Evolutionary conservation across 2,797 vertebrate species (phyloP).

Genomic region (Tachyglossus aculeatus): DNA sequence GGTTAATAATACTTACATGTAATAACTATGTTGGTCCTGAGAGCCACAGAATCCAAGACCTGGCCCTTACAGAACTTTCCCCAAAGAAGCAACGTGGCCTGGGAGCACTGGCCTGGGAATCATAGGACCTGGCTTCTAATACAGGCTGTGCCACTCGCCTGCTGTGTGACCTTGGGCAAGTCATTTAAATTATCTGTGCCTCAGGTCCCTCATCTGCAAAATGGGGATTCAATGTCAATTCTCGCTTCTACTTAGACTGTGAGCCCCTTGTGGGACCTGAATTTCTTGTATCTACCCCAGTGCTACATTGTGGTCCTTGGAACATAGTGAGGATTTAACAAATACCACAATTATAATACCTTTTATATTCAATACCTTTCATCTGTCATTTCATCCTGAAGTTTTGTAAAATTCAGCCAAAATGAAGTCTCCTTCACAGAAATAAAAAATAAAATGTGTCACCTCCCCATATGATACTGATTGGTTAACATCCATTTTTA

Average conservation of each 20-base stretch:
- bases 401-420: no score
- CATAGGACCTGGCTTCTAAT: background rate
- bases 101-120: background rate
- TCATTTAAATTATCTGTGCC: background rate
- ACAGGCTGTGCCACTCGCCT: background rate
- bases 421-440: no score
- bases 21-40: no score
- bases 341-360: background rate
- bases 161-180: background rate
- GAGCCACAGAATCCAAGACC: background rate
- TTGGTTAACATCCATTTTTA: no score
- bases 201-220: background rate
- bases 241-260: background rate
- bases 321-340: background rate
- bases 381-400: background rate
- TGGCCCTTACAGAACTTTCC: background rate
- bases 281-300: background rate
- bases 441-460: no score
- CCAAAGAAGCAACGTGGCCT: background rate
- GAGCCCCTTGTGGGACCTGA: background rate
- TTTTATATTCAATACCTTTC: background rate
- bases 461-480: no score
- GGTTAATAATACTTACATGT: no score
- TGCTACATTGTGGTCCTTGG: background rate
- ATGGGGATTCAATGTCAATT: background rate